These are phyloP conservation scores for Eristalis pertinax DNA, from an alignment of 2,888 invertebrate genomes.

Conservation along the genomic window DNA sequence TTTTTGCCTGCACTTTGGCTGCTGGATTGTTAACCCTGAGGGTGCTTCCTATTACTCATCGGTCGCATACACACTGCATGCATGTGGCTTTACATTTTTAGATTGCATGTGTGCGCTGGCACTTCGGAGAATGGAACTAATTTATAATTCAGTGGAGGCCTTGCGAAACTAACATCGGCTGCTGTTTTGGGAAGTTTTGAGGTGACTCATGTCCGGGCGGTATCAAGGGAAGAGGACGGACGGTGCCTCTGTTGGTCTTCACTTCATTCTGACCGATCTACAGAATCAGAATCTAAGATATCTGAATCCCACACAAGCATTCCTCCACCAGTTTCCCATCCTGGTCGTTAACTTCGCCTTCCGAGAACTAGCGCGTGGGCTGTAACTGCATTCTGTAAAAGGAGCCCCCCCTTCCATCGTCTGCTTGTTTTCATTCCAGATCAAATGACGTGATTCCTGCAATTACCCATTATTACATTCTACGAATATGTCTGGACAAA, in stretches of 20 bases:
- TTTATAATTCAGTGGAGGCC: neutral
- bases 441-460: conserved; percentile 15
- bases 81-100: too few relatives aligned
- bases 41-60: conserved; percentile 15
- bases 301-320: neutral
- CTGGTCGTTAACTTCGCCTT: neutral
- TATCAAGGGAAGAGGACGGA: neutral
- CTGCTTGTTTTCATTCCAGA: conserved; percentile 6
- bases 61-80: neutral
- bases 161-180: neutral
- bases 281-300: too few relatives aligned
- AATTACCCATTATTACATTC: conserved; percentile 22
- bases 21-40: conserved; percentile 9
- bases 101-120: neutral
- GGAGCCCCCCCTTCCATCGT: neutral
- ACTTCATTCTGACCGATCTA: too few relatives aligned
- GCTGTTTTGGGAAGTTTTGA: neutral
- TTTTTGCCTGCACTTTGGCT: conserved; percentile 31
- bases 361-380: conserved; percentile 21
- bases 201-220: neutral
- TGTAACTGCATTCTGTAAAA: conserved; percentile 15
- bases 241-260: too few relatives aligned
- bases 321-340: neutral
- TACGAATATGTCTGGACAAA: conserved; percentile 28
- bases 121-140: neutral